Evolutionary conservation across 2,113 vertebrate genomes (phyloP).

Genomic region (Zosterops borbonicus): DNA sequence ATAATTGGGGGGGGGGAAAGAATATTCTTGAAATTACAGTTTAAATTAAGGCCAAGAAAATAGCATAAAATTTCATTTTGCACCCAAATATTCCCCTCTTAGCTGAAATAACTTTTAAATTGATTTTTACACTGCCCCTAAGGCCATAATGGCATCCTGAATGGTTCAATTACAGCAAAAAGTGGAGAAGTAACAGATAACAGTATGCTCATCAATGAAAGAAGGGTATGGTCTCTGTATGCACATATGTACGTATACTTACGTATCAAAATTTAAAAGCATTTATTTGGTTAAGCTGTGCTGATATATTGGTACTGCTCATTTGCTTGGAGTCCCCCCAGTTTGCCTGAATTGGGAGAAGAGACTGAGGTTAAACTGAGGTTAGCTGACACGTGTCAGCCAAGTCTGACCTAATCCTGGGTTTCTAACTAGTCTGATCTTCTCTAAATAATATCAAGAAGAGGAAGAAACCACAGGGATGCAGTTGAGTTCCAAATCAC

Average conservation of each 20-base stretch:
- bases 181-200: not conserved
- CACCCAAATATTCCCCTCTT: not conserved
- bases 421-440: not conserved
- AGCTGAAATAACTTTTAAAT: constrained; percentile 15
- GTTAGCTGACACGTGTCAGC: not conserved
- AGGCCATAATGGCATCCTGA: not conserved
- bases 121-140: not conserved
- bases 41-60: not conserved
- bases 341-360: not conserved
- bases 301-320: not conserved
- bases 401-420: constrained; percentile 9
- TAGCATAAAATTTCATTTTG: not conserved
- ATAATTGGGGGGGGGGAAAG: not conserved
- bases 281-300: not conserved
- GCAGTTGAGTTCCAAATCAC: not conserved
- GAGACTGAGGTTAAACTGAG: constrained; percentile 27
- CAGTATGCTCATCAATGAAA: not conserved
- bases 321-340: not conserved
- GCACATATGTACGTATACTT: not conserved
- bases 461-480: not conserved
- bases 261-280: not conserved
- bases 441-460: constrained; percentile 28
- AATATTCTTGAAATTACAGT: not conserved
- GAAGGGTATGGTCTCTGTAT: not conserved
- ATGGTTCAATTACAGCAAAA: not conserved